These are phyloP conservation scores for Caenorhabditis imperialis DNA, from an alignment of 2,888 invertebrate genomes.

Conservation along the genomic window DNA sequence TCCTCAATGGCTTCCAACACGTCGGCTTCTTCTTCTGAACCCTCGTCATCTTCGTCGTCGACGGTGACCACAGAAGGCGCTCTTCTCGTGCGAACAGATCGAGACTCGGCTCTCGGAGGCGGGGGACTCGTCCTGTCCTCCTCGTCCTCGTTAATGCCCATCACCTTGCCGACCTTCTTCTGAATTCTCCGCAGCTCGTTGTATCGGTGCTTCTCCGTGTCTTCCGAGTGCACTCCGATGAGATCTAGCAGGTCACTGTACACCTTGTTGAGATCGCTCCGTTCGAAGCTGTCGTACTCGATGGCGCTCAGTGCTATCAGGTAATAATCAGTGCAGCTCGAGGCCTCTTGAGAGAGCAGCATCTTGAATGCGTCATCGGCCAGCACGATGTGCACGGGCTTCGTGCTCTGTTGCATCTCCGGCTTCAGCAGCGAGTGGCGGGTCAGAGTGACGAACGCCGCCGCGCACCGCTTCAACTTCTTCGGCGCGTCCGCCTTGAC, in stretches of 20 bases:
- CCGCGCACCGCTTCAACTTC: constrained; percentile 28
- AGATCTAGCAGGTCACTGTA: constrained; percentile 6
- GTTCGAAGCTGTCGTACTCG: constrained; percentile 10
- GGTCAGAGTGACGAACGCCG: constrained; percentile 26
- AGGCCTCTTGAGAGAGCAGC: neutral
- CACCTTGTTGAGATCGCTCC: neutral
- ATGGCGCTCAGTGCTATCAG: neutral
- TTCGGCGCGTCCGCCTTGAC: neutral
- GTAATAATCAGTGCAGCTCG: constrained; percentile 1
- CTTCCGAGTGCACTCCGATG: neutral
- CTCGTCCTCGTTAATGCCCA: constrained; percentile 3
- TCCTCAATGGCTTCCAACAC: neutral
- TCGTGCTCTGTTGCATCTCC: neutral
- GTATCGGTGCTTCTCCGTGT: constrained; percentile 2
- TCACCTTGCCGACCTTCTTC: constrained; percentile 6
- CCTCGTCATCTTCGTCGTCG: too few species aligned
- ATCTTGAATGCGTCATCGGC: neutral
- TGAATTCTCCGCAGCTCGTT: constrained; percentile 12
- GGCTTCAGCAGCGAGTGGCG: constrained; percentile 15
- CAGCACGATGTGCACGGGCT: neutral
- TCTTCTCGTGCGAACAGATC: too few species aligned
- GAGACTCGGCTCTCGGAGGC: too few species aligned
- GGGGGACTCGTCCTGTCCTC: neutral
- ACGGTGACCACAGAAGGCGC: too few species aligned
- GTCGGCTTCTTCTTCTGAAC: constrained; percentile 1